Conservation (phyloP, 30 jellyfish, hydroid and myxozoan genomes). For the Pelagia noctiluca region DNA sequence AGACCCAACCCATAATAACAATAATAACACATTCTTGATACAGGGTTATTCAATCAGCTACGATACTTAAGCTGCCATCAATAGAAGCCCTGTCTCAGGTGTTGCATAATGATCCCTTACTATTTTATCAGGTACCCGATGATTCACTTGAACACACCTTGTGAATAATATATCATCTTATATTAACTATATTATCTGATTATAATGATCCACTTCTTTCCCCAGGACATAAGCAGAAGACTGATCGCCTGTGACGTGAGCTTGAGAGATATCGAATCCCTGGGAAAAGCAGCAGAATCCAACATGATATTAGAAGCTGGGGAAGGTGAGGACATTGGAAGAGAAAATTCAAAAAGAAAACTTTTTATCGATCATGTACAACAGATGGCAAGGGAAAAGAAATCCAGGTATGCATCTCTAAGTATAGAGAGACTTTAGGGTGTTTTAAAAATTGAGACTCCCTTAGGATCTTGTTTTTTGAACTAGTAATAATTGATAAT, state of each 20-base stretch:
- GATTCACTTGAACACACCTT: background rate
- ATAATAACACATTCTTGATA: too few species aligned
- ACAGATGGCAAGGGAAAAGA: constrained; percentile 54
- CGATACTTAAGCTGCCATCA: too few species aligned
- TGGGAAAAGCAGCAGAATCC: constrained; percentile 57
- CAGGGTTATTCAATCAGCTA: too few species aligned
- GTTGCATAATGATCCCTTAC: too few species aligned
- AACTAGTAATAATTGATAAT: too few species aligned
- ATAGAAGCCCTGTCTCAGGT: too few species aligned
- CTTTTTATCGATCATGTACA: constrained; percentile 55
- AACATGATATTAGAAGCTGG: constrained; percentile 55
- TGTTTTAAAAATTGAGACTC: too few species aligned
- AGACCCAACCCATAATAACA: too few species aligned
- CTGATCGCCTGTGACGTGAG: constrained; percentile 66
- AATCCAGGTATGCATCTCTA: too few species aligned
- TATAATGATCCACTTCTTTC: background rate
- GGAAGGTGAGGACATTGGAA: constrained; percentile 60
- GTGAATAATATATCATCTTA: background rate
- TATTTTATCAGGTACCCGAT: too few species aligned
- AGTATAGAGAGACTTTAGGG: too few species aligned
- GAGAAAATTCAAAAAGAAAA: constrained; percentile 27
- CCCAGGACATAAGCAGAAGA: constrained; percentile 54
- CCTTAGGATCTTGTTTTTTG: too few species aligned
- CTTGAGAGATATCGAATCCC: constrained; percentile 45
- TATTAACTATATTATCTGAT: background rate